Base-by-base conservation (phyloP, 2,888 invertebrate genomes). In the Phaedon cochleariae region DNA sequence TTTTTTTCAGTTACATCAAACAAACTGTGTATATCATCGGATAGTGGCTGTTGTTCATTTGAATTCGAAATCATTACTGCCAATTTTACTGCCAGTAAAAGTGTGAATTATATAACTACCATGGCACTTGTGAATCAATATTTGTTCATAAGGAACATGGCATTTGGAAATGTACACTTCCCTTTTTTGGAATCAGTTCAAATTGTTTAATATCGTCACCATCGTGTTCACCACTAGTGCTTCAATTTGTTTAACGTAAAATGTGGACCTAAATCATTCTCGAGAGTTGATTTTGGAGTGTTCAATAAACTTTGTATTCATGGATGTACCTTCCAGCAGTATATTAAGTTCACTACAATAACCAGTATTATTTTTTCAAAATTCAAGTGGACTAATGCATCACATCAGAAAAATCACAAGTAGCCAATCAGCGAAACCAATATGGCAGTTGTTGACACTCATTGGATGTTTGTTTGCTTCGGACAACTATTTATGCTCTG, bases 51-150 rank as follows among this genome's bases (percentile, higher is more conserved):
- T 55, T 54, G 62, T 70, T 67, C 65, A 61, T 61, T 67, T 67
- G 69, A 69, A 69, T 69, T 59, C 63, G 61, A 66, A 68, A 59
- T 64, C 61, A 66, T 65, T 73, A 76, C 76, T 76, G 76, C 76
- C 76, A 71, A 70, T 64, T 64, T 48, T 67, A 76, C 76, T 76
- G 76, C 76, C 74, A 62, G 22, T 45, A 57, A 21, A 57, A 9
- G 22, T 57, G 3, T 29, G 21, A 10, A 57, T 31, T 57, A 29
- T 41, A 22, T 17, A 57, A 54, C 20, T 34, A 54, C 57, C 57
- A 57, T 57, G 57, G 45, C 46, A 26, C 26, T 57, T 57, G 41
- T 29, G 29, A 57, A 45, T 57, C 45, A 20, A 26, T 26, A 17
- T 55, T 31, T 31, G 31, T 53, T 17, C 45, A 29, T 57, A 31